A percentile compares a stretch with the other conserved stretches of the same genome.
Conservation (phyloP, 2,113 vertebrate species). For the Notarius quadriscutis region DNA sequence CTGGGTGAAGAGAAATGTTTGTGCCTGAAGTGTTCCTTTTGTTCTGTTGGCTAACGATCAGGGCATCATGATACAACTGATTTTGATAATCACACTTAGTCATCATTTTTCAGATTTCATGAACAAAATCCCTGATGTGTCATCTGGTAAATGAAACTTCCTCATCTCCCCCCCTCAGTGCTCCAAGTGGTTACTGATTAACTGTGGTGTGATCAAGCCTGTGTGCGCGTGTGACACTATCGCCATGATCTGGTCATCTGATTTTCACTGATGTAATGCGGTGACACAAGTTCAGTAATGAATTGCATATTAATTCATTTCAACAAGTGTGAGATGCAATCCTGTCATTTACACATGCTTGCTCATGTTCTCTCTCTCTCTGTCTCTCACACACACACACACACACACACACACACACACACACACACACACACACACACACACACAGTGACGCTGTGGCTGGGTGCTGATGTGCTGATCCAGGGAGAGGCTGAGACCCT, state of each 20-base stretch:
- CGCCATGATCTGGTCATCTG: constrained; percentile 2
- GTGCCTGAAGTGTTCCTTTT: background rate
- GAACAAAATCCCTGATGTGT: background rate
- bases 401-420: too few relatives aligned
- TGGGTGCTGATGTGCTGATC: constrained; percentile 38
- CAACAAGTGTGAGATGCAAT: background rate
- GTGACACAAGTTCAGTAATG: background rate
- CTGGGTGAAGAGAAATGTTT: background rate
- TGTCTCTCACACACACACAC: background rate
- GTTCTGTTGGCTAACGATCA: background rate
- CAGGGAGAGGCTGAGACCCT: constrained; percentile 56
- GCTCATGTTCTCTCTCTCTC: background rate
- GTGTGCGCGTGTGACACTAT: background rate
- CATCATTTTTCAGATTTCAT: background rate
- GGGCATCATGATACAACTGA: background rate
- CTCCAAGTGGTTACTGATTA: constrained; percentile 4
- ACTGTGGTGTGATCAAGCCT: background rate
- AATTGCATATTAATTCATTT: background rate
- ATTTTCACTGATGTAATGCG: background rate
- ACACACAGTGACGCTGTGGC: constrained; percentile 39
- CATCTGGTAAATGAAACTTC: background rate
- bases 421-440: too few relatives aligned
- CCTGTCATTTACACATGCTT: background rate
- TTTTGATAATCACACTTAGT: background rate
- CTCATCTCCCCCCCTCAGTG: background rate